These are phyloP conservation scores for Brachionus plicatilis DNA, from an alignment of 1,140 invertebrate genomes.

Conservation along the genomic window DNA sequence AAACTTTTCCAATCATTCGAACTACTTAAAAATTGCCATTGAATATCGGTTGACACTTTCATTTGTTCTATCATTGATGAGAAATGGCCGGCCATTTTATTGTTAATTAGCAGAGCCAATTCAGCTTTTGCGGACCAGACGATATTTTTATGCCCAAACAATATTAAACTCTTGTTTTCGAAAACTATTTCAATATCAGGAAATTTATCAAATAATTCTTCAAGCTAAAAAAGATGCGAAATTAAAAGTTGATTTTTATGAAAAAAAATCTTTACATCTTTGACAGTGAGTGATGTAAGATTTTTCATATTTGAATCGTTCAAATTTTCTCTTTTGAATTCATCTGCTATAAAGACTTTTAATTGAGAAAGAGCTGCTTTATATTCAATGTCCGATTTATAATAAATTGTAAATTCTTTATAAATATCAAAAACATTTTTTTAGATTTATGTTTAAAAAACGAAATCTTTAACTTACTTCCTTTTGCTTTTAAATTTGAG, in stretches of 20 bases:
- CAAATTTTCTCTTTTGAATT: background rate
- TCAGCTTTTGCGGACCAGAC: background rate
- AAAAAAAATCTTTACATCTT: background rate
- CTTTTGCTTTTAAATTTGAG: background rate
- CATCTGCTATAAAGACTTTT: background rate
- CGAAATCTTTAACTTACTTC: background rate
- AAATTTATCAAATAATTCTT: background rate
- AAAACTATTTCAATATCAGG: background rate
- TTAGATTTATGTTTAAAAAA: background rate
- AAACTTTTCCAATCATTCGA: background rate
- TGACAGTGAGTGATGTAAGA: background rate
- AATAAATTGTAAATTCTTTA: background rate
- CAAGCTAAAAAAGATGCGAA: background rate
- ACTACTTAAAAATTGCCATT: constrained; percentile 4
- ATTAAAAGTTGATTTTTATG: background rate
- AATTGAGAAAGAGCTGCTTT: background rate
- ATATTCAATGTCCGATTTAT: background rate
- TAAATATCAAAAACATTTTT: no score
- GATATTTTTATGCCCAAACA: background rate
- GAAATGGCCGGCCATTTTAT: background rate
- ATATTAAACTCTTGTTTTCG: background rate
- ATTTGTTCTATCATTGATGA: background rate
- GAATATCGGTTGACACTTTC: background rate
- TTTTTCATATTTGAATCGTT: background rate
- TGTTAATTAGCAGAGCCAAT: background rate